Evolutionary conservation across 1,140 invertebrate species (phyloP), one percentile per base, ranked within the genome.

Genomic region (Ooceraea biroi): DNA sequence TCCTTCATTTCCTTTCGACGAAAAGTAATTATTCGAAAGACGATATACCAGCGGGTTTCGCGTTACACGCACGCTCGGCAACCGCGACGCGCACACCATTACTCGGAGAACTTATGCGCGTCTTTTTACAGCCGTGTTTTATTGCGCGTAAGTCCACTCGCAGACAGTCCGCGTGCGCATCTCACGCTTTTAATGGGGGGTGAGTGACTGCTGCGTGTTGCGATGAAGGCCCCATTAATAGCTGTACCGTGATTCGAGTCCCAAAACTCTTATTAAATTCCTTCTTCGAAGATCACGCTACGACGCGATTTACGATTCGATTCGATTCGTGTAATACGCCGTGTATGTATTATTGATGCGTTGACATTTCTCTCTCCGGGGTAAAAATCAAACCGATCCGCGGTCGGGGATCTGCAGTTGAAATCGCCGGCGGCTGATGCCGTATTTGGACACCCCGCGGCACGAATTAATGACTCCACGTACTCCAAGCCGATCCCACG

Each of bases 1-100:
- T 77, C 61, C 61, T 69, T 87, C 44, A 77, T 76, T 86, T 84
- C 66, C 71, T 76, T 84, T 77, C 80, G 30, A 78, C 30, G 44
- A 36, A 61, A 83, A 84, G 85, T 77, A 87, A 87, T 87, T 86
- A 77, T 87, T 50, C 25, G 57, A 63, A 60, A 72, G 58, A 78
- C 71, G 80, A 68, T 80, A 71, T 78, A 78, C 63, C 55, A 36
- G 27, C 52, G 30, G 36, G 65, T 44, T 55, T 82, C 46, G 85
- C 58, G 41, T 85, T 72, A 86, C 85, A 66, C 41, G 52, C 82
- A 52, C 52, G 27, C 48, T 30, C 36, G 65, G 55, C 77, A 22
- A 44, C 48, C 57, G 63, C 48, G 30, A 76, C 17, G 63, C 25
- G 41, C 44, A 10, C n/a, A 52, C 27, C 44, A 48, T 66, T 50